Base-by-base conservation (phyloP, 64 coral and sea anemone species). In the Montipora cactus region DNA sequence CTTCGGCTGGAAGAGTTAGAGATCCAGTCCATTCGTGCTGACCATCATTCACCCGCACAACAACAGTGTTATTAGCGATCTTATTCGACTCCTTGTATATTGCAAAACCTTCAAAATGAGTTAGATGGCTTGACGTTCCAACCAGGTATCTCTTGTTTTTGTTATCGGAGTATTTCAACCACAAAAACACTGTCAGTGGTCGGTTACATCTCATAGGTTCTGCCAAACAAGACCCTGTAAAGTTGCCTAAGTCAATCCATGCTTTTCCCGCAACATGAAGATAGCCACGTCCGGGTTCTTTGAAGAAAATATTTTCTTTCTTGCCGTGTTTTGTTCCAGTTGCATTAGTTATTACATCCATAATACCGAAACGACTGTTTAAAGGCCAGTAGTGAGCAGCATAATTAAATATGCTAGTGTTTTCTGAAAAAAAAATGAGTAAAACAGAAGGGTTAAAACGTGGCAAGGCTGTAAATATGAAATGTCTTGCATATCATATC, bases 381-480 rank as follows among this genome's bases (percentile, higher is more conserved):
- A 93, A 52, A 5, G 92, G 92, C 92, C 92, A 93, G 70, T 93
- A 93, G 14, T 93, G 92, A 8, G 21, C 59, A 47, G 84, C 59
- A 11, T 48, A 77, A 78, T 81, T 22, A 28, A 88, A 88, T 59
- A 87, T 47, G 23, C 14, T 28, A 25, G 7, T 11, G n/a, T 48
- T 44, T 48, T 1, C 76, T 68, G 46, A 21, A 66, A 68, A 44
- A 3, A 64, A 4, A 64, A 64, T 0, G 3, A 3, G 11, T 14
- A 14, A 14, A 64, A 64, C 61, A 57, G 1, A 37, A 37, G 37
- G 37, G 37, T 37, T 37, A 37, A 37, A 37, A 37, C 37, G 37
- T 37, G 37, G 37, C 37, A 37, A 0, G 0, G 37, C 37, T 37
- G 37, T 37, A 37, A 37, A 37, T 37, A 37, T 37, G 37, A 37